Percentiles rank a stretch among this genome's conserved stretches.
phyloP scores from a whole-genome alignment of 2,797 vertebrate species.

The Macroramphosus scolopax region DNA sequence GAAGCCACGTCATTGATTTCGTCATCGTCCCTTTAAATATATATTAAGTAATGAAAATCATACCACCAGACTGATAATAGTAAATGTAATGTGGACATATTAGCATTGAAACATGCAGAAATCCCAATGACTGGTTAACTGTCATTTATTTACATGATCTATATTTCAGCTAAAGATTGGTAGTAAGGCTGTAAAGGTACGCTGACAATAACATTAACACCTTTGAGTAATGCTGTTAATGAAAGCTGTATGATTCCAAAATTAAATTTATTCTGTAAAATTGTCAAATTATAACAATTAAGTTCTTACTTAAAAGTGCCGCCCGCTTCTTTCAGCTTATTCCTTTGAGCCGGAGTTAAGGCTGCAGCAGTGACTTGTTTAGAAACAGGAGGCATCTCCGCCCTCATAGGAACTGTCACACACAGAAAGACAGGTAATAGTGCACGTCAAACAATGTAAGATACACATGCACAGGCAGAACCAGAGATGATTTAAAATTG shows the following conservation, averaged over 20 bases:
- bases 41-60: not conserved
- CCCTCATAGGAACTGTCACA: conserved; percentile 83
- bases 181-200: too few species aligned
- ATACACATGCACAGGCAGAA: not conserved
- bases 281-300: conserved; percentile 1
- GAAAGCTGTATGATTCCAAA: not conserved
- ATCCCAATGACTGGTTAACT: too few species aligned
- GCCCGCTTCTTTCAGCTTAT: conserved; percentile 90
- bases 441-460: not conserved
- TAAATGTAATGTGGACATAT: not conserved
- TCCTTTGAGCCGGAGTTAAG: conserved; percentile 83
- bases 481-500: not conserved
- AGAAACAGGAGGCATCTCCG: conserved; percentile 77
- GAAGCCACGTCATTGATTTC: conserved; percentile 98
- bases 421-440: conserved; percentile 2
- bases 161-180: too few species aligned
- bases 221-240: too few species aligned
- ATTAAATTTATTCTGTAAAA: not conserved
- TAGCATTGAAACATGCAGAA: not conserved
- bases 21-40: conserved; percentile 87
- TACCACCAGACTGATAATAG: not conserved
- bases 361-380: conserved; percentile 81
- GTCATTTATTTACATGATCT: not conserved
- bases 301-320: conserved; percentile 89
- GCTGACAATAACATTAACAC: too few species aligned